Evolutionary conservation across 1,140 invertebrate genomes (phyloP).

Genomic region (Trichomalopsis sarcophagae): DNA sequence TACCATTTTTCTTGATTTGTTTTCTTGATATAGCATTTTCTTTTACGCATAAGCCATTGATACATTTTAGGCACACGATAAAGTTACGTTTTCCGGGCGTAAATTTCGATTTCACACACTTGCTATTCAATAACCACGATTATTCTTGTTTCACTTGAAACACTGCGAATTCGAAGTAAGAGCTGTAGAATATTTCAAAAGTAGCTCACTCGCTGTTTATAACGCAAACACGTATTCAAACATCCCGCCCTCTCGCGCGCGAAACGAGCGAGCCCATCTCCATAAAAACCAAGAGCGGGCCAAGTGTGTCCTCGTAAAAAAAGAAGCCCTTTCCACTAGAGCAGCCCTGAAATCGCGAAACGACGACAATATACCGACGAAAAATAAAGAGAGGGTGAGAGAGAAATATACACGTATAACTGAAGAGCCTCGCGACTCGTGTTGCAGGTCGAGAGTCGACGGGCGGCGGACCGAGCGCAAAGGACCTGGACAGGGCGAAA

Average conservation of each 20-base stretch:
- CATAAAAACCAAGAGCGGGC: background rate
- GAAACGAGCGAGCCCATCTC: background rate
- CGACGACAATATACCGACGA: background rate
- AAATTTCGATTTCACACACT: too few relatives aligned
- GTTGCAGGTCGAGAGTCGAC: conserved; percentile 44
- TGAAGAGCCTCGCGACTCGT: background rate
- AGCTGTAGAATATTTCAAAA: background rate
- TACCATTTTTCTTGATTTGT: conserved; percentile 30
- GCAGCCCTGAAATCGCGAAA: background rate
- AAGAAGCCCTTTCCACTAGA: background rate
- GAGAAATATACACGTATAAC: background rate
- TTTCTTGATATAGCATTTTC: too few relatives aligned
- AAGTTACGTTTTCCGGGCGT: too few relatives aligned
- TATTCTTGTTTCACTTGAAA: too few relatives aligned
- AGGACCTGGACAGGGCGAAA: conserved; percentile 67
- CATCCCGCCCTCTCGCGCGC: background rate
- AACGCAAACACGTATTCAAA: background rate
- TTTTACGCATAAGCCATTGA: background rate
- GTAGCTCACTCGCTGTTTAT: background rate
- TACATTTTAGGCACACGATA: background rate
- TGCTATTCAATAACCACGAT: too few relatives aligned
- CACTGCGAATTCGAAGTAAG: too few relatives aligned
- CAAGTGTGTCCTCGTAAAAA: background rate
- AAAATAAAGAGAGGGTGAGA: background rate
- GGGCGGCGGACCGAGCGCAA: background rate